A percentile compares a stretch with the other conserved stretches of the same genome.
These are phyloP conservation scores for Ormyrus pomaceus DNA, from an alignment of 2,888 invertebrate species.

Conservation along the genomic window DNA sequence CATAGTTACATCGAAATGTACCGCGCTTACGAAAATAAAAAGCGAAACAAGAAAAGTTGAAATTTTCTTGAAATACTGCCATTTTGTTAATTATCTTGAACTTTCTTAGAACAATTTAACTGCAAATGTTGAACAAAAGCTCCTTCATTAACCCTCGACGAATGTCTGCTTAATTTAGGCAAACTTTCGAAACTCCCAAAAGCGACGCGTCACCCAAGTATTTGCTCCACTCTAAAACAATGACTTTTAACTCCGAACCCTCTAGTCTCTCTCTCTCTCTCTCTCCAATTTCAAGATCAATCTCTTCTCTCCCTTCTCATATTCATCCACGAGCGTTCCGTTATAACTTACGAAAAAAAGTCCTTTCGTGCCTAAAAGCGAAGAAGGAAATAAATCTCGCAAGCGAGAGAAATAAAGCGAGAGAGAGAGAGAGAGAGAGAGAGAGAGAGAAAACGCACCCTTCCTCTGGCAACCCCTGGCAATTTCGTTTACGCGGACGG, in stretches of 20 bases:
- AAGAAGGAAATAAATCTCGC: not conserved
- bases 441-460: constrained; percentile 33
- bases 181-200: constrained; percentile 6
- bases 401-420: too few species aligned
- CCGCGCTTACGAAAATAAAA: too few species aligned
- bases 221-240: constrained; percentile 12
- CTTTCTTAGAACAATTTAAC: too few species aligned
- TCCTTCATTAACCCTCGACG: too few species aligned
- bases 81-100: too few species aligned
- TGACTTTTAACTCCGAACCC: constrained; percentile 12
- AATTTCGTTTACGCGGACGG: constrained; percentile 74
- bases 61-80: too few species aligned
- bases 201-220: constrained; percentile 20
- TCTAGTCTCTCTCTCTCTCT: not conserved
- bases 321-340: constrained; percentile 23
- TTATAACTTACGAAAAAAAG: constrained; percentile 28
- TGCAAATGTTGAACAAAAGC: too few species aligned
- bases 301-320: constrained; percentile 26
- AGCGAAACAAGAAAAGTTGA: too few species aligned
- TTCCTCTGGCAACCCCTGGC: constrained; percentile 66
- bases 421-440: not conserved
- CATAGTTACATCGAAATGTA: too few species aligned
- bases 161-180: not conserved
- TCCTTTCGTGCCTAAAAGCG: constrained; percentile 18
- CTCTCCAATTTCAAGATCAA: constrained; percentile 31